A percentile compares a stretch with the other conserved stretches of the same genome.
phyloP scores from a whole-genome alignment of 2,797 vertebrate genomes.

The Pampus argenteus region DNA sequence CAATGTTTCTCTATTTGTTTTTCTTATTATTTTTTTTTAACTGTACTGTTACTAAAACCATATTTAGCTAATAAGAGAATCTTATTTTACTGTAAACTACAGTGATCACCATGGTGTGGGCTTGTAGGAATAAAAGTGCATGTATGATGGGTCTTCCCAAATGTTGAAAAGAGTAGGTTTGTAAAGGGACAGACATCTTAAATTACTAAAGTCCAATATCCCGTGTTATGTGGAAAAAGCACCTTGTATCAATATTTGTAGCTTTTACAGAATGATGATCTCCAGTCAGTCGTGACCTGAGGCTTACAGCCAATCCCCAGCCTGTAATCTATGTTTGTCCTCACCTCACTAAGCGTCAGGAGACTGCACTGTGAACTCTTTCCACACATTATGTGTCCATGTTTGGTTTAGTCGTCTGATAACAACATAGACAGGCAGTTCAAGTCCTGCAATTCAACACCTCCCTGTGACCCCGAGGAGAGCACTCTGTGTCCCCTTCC shows the following conservation, averaged over 20 bases:
- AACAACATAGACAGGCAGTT: constrained; percentile 7
- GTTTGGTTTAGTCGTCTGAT: constrained; percentile 23
- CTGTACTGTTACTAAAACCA: no score
- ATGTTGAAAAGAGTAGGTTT: neutral
- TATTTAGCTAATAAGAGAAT: no score
- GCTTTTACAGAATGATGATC: neutral
- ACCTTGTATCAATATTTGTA: neutral
- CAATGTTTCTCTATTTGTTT: no score
- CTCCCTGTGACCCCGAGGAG: constrained; percentile 36
- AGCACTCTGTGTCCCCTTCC: constrained; percentile 38
- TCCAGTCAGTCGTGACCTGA: neutral
- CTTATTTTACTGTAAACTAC: no score
- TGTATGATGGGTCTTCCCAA: neutral
- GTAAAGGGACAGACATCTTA: neutral
- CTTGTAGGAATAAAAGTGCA: no score
- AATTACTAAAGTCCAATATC: neutral
- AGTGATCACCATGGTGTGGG: no score
- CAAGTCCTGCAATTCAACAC: constrained; percentile 9
- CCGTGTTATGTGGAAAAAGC: neutral
- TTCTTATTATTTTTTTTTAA: no score
- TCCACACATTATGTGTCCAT: constrained; percentile 17
- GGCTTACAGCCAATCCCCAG: no score
- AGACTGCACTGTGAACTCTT: constrained; percentile 19
- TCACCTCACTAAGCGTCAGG: neutral
- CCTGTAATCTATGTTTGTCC: neutral